A percentile compares a stretch with the other conserved stretches of the same genome.
Evolutionary conservation across 2,888 invertebrate species (phyloP).

Genomic region (Lasius platythorax): DNA sequence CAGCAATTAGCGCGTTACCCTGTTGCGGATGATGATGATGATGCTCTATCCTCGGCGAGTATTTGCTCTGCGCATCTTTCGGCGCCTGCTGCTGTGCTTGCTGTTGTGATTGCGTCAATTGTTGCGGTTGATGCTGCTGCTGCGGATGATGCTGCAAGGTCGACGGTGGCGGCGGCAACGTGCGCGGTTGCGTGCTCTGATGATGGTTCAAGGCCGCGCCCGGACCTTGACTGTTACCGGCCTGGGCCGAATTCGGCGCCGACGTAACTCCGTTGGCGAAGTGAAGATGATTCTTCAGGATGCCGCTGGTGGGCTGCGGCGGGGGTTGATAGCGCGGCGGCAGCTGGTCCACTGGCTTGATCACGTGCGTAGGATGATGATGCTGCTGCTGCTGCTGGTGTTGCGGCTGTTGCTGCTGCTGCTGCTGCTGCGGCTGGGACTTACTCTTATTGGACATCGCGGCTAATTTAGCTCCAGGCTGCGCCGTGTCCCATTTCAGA

Average conservation of each 20-base stretch:
- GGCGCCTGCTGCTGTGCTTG: conserved; percentile 73
- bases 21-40: conserved; percentile 73
- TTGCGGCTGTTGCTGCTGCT: conserved; percentile 69
- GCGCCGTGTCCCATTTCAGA: conserved; percentile 83
- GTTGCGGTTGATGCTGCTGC: conserved; percentile 56
- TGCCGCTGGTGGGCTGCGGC: conserved; percentile 88
- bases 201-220: conserved; percentile 76
- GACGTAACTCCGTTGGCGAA: conserved; percentile 81
- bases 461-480: conserved; percentile 84
- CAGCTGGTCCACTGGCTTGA: conserved; percentile 84
- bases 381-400: conserved; percentile 71
- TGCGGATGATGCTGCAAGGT: conserved; percentile 50
- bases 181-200: conserved; percentile 74
- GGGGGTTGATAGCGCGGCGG: conserved; percentile 94
- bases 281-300: conserved; percentile 87
- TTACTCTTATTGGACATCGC: conserved; percentile 85
- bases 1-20: conserved; percentile 60
- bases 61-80: conserved; percentile 82
- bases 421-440: conserved; percentile 80
- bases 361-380: conserved; percentile 71
- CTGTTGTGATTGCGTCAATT: conserved; percentile 54
- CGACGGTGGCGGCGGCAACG: conserved; percentile 55
- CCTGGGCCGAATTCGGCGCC: conserved; percentile 78
- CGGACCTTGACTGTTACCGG: conserved; percentile 66
- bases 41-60: conserved; percentile 78